Percentiles rank a stretch among this genome's conserved stretches.
Evolutionary conservation across 2,797 vertebrate species (phyloP).

Genomic region (Australoheros facetus): DNA sequence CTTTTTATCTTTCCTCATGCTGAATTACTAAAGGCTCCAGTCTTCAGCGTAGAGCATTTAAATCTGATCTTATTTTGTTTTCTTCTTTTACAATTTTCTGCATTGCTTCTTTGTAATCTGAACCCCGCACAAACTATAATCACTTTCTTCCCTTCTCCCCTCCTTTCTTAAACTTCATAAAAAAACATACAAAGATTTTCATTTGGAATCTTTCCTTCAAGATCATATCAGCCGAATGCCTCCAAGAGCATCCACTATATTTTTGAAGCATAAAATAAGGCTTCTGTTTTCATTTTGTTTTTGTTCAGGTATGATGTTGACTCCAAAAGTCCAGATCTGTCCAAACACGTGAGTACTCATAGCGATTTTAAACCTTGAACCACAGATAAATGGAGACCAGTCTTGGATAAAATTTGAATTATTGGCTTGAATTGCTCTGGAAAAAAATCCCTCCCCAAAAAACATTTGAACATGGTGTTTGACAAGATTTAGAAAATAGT

Average conservation of each 20-base stretch:
- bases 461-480: not conserved
- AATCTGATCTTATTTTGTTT: not conserved
- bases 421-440: constrained; percentile 11
- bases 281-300: constrained; percentile 35
- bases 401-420: constrained; percentile 23
- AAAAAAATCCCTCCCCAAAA: not conserved
- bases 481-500: constrained; percentile 6
- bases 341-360: constrained; percentile 92
- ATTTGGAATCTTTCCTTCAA: not conserved
- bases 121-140: not conserved
- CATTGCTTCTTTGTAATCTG: not conserved
- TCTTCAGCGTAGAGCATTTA: constrained; percentile 10
- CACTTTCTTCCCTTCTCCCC: not conserved
- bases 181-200: not conserved
- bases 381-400: constrained; percentile 45
- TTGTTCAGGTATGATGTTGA: constrained; percentile 91
- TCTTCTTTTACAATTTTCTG: not conserved
- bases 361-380: constrained; percentile 22
- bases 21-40: not conserved
- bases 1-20: constrained; percentile 41
- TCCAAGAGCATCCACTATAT: not conserved
- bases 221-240: not conserved
- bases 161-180: not conserved
- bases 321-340: constrained; percentile 94
- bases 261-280: not conserved